Evolutionary conservation across 2,113 vertebrate genomes (phyloP).

Genomic region (Theristicus caerulescens): DNA sequence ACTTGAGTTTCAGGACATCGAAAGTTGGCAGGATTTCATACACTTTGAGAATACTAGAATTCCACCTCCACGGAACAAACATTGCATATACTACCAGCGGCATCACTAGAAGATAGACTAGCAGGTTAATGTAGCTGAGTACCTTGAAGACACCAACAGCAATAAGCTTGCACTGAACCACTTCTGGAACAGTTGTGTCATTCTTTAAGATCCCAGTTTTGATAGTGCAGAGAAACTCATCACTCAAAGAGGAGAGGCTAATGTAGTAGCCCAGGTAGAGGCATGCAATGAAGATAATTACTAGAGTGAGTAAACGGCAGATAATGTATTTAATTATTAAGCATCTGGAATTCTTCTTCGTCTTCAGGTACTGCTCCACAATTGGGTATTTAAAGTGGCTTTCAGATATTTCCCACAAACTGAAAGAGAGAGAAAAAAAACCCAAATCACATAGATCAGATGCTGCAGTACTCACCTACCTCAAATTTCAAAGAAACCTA

Average conservation of each 20-base stretch:
- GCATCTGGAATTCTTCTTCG: constrained; percentile 79
- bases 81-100: constrained; percentile 82
- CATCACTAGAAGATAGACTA: constrained; percentile 80
- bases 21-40: constrained; percentile 92
- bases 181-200: constrained; percentile 77
- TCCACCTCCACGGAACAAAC: constrained; percentile 80
- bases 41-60: constrained; percentile 80
- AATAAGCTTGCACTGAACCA: constrained; percentile 91
- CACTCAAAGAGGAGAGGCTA: constrained; percentile 83
- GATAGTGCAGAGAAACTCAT: constrained; percentile 91
- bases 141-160: constrained; percentile 90
- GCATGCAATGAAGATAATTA: constrained; percentile 80
- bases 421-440: constrained; percentile 33
- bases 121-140: constrained; percentile 89
- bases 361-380: constrained; percentile 94
- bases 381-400: constrained; percentile 91
- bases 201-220: constrained; percentile 87
- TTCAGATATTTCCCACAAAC: constrained; percentile 85
- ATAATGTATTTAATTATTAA: constrained; percentile 85
- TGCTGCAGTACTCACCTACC: background rate
- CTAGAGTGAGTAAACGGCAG: constrained; percentile 83
- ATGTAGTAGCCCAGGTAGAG: constrained; percentile 91
- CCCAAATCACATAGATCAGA: background rate
- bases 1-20: constrained; percentile 79
- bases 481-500: background rate